phyloP scores from a whole-genome alignment of 2,113 vertebrate species.

The Baryphthengus martii region DNA sequence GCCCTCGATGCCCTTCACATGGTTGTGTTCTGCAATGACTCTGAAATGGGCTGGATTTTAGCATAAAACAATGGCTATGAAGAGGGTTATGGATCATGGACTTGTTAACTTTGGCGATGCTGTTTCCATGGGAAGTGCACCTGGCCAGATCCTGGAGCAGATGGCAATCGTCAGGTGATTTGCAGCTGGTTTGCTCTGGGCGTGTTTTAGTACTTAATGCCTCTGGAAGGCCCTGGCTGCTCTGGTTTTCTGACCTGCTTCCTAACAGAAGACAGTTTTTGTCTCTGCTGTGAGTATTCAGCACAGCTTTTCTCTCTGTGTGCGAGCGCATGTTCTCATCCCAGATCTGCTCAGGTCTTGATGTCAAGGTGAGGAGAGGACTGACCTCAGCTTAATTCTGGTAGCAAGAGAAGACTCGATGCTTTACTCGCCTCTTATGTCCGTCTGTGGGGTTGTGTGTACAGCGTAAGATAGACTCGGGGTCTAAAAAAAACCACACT shows the following conservation, averaged over 20 bases:
- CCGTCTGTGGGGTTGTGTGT: fast-evolving
- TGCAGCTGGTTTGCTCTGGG: not conserved
- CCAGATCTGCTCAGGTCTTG: too few species aligned
- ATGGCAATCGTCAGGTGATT: fast-evolving
- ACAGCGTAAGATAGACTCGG: fast-evolving
- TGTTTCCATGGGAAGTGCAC: fast-evolving
- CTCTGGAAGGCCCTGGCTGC: not conserved
- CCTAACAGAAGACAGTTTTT: fast-evolving
- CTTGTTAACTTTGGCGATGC: not conserved
- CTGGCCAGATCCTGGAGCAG: not conserved
- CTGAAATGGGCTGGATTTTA: not conserved
- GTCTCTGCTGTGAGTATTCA: too few species aligned
- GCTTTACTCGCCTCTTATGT: fast-evolving
- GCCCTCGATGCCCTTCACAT: fast-evolving
- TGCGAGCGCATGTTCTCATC: fast-evolving
- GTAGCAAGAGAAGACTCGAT: fast-evolving
- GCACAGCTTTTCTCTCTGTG: not conserved
- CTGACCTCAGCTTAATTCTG: fast-evolving
- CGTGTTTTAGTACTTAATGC: fast-evolving
- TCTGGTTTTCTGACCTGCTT: not conserved
- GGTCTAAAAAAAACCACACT: fast-evolving
- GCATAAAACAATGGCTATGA: fast-evolving
- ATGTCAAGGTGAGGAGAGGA: fast-evolving
- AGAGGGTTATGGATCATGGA: fast-evolving
- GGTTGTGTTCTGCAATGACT: not conserved